Evolutionary conservation across 2,113 vertebrate genomes (phyloP).

Genomic region (Psilopsiagon aurifrons): DNA sequence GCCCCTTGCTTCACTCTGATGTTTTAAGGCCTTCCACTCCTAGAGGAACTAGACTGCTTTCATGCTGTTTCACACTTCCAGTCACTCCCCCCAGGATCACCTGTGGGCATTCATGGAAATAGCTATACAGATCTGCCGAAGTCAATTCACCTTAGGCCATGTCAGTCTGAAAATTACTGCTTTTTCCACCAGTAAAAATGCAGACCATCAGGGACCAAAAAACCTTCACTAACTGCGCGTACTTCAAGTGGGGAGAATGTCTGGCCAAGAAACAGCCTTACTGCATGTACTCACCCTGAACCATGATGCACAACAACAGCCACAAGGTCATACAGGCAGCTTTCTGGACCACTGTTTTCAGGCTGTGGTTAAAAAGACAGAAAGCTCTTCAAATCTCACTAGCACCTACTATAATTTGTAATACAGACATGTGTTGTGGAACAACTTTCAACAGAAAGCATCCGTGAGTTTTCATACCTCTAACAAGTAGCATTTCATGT

Average conservation of each 20-base stretch:
- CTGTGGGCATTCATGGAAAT: not conserved
- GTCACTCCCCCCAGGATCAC: not conserved
- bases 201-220: not conserved
- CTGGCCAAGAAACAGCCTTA: not conserved
- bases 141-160: not conserved
- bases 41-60: not conserved
- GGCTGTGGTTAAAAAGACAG: conserved; percentile 74
- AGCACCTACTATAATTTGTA: not conserved
- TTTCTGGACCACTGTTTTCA: conserved; percentile 87
- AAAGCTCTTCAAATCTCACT: not conserved
- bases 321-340: conserved; percentile 90
- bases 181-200: not conserved
- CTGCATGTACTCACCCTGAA: conserved; percentile 86
- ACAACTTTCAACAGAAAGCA: not conserved
- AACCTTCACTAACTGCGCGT: not conserved
- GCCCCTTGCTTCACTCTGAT: not conserved
- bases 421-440: accelerated
- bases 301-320: conserved; percentile 98
- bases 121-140: accelerated
- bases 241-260: not conserved
- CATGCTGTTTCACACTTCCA: not conserved
- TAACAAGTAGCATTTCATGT: conserved; percentile 94
- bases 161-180: not conserved
- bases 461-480: conserved; percentile 77
- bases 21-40: not conserved